These are phyloP conservation scores for Prunella himalayana DNA, from an alignment of 2,113 vertebrate genomes.

Conservation along the genomic window DNA sequence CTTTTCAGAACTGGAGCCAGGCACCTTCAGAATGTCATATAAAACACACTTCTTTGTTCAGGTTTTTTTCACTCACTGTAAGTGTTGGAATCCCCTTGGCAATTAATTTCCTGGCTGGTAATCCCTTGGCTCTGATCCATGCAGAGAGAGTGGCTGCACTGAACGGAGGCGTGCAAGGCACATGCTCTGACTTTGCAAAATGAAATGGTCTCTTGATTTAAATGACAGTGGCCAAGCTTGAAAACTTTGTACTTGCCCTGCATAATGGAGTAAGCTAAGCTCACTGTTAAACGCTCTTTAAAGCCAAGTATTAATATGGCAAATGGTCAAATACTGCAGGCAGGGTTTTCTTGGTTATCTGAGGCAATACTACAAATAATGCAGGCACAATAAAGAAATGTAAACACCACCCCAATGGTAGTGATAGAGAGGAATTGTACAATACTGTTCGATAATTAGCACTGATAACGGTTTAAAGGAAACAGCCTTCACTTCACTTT, in stretches of 20 bases:
- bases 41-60: background rate
- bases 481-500: background rate
- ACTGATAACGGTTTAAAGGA: background rate
- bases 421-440: background rate
- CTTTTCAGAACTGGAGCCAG: background rate
- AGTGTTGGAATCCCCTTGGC: background rate
- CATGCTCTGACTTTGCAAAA: background rate
- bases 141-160: background rate
- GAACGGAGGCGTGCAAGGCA: background rate
- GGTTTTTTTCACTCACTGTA: background rate
- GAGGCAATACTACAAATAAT: background rate
- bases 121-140: constrained; percentile 39
- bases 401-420: background rate
- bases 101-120: constrained; percentile 56
- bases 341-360: background rate
- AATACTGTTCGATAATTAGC: fast-evolving
- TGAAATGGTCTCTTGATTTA: background rate
- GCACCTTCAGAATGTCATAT: background rate
- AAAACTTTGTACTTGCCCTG: background rate
- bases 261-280: background rate
- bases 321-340: background rate
- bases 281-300: background rate
- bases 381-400: background rate
- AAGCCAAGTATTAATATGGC: background rate
- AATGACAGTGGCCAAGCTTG: background rate